Conservation (phyloP, 2,797 vertebrate species). For the Pantherophis vulpinus region DNA sequence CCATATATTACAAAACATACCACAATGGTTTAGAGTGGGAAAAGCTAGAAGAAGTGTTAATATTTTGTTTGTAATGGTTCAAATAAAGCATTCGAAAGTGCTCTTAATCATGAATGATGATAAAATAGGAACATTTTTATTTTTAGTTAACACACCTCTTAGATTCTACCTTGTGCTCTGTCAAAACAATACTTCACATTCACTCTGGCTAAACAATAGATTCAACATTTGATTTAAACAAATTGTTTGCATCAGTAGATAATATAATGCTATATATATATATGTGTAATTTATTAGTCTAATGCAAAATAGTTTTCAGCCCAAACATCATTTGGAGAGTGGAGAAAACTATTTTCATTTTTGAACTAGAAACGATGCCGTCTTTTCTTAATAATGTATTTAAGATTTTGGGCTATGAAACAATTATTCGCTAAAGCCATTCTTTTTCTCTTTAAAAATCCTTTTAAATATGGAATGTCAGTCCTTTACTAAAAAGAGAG, state of each 20-base stretch:
- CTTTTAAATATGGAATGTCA: conserved; percentile 64
- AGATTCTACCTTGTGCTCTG: not conserved
- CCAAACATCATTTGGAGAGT: conserved; percentile 26
- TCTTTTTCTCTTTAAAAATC: conserved; percentile 54
- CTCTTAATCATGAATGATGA: conserved; percentile 39
- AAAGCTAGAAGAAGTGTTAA: not conserved
- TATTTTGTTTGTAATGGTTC: conserved; percentile 2
- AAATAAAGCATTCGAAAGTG: conserved; percentile 23
- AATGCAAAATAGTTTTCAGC: conserved; percentile 92
- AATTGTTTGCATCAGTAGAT: conserved; percentile 83
- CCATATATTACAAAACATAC: conserved; percentile 38
- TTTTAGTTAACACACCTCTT: not conserved
- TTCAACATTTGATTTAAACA: conserved; percentile 83
- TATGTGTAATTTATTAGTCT: conserved; percentile 88
- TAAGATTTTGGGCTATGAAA: conserved; percentile 63
- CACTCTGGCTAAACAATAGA: conserved; percentile 79
- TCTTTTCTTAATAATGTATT: conserved; percentile 70
- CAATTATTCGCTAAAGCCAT: conserved; percentile 61
- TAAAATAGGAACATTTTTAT: conserved; percentile 27
- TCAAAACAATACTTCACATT: conserved; percentile 76
- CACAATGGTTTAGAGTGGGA: not conserved
- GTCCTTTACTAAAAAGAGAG: conserved; percentile 30
- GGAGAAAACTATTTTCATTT: conserved; percentile 76
- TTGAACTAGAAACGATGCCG: conserved; percentile 75
- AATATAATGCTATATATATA: conserved; percentile 75